Percentiles rank a stretch among this genome's conserved stretches.
Conservation (phyloP, 2,113 vertebrate species). For the Scopus umbretta region DNA sequence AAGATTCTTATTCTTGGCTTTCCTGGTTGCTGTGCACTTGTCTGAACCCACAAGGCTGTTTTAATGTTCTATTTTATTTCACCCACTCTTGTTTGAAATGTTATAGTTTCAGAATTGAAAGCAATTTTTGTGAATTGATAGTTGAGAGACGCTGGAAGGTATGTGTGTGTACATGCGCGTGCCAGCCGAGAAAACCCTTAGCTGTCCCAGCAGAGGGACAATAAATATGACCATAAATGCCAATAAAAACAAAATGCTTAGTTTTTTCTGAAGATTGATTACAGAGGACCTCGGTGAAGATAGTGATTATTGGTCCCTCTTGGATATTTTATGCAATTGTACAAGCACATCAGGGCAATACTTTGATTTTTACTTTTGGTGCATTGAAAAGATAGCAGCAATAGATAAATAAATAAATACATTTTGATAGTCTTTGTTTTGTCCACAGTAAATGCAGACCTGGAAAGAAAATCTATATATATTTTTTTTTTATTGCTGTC, state of each 20-base stretch:
- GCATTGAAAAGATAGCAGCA: background rate
- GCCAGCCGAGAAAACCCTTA: background rate
- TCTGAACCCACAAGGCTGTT: background rate
- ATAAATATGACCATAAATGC: background rate
- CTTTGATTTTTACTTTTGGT: background rate
- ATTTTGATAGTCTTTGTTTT: slow-evolving; percentile 7
- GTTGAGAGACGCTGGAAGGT: background rate
- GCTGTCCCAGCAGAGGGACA: background rate
- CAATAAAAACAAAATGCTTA: background rate
- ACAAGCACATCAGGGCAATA: background rate
- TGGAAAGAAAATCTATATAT: background rate
- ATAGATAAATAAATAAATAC: slow-evolving; percentile 14
- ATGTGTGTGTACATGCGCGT: background rate
- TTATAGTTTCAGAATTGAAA: slow-evolving; percentile 1
- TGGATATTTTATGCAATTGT: slow-evolving; percentile 9
- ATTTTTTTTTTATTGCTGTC: slow-evolving; percentile 22
- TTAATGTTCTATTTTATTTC: background rate
- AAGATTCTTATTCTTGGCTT: background rate
- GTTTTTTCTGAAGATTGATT: background rate
- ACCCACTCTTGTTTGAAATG: background rate
- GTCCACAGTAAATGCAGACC: background rate
- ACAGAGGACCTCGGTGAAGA: background rate
- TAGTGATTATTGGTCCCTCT: background rate
- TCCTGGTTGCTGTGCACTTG: background rate
- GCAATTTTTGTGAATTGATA: slow-evolving; percentile 20